Evolutionary conservation across 2,113 vertebrate species (phyloP).

Genomic region (Dermatemys mawii): DNA sequence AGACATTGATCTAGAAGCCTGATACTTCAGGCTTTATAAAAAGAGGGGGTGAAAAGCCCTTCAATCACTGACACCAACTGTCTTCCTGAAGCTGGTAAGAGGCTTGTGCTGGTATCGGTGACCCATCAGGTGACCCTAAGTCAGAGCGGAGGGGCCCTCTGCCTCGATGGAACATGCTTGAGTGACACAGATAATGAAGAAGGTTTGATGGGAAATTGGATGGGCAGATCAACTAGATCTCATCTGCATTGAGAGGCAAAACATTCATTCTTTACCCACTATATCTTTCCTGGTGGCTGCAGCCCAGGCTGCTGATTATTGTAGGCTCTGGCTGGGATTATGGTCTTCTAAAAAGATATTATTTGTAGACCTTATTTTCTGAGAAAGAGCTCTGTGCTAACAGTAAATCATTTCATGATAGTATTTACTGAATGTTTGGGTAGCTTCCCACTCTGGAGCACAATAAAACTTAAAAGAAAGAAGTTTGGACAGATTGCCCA

Average conservation of each 20-base stretch:
- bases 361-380: neutral
- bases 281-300: neutral
- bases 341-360: neutral
- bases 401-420: neutral
- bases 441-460: neutral
- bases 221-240: neutral
- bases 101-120: neutral
- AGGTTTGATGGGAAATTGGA: neutral
- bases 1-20: slow-evolving; percentile 5
- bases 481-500: neutral
- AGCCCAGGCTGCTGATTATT: neutral
- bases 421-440: neutral
- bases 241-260: neutral
- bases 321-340: neutral
- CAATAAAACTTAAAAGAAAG: neutral
- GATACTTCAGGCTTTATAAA: neutral
- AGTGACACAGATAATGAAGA: neutral
- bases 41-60: neutral
- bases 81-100: neutral
- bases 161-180: neutral
- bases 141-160: slow-evolving; percentile 1
- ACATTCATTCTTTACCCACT: neutral
- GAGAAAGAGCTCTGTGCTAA: neutral
- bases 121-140: neutral
- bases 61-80: slow-evolving; percentile 4